Evolutionary conservation across 2,113 vertebrate genomes (phyloP).

Genomic region (Bos javanicus): DNA sequence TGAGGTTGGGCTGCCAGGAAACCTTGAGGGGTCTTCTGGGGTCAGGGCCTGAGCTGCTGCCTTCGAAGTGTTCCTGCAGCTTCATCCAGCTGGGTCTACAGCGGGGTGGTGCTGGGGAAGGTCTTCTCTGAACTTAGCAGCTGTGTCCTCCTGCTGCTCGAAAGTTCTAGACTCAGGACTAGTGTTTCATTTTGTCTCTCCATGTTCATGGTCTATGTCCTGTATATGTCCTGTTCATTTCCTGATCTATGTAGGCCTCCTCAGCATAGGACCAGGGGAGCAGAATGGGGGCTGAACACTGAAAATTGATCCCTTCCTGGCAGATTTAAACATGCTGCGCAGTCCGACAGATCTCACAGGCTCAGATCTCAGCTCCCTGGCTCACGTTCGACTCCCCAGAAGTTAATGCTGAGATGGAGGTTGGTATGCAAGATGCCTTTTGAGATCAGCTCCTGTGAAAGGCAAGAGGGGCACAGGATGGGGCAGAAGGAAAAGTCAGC

Average conservation of each 20-base stretch:
- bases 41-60: neutral
- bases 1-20: neutral
- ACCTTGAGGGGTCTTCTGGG: neutral
- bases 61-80: slow-evolving; percentile 31
- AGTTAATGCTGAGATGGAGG: neutral
- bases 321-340: neutral
- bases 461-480: neutral
- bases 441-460: neutral
- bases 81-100: neutral
- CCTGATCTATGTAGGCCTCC: neutral
- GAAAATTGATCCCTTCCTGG: neutral
- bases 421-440: neutral
- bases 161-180: neutral
- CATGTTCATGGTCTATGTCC: neutral
- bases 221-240: neutral
- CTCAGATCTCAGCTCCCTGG: neutral
- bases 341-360: neutral
- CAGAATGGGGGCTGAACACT: neutral
- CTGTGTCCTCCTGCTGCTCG: neutral
- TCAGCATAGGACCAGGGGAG: neutral
- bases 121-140: slow-evolving; percentile 48
- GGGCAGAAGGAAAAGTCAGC: neutral
- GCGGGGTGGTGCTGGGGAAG: neutral
- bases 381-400: neutral
- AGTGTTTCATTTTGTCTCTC: neutral